phyloP scores from a whole-genome alignment of 2,888 invertebrate genomes.

The Neocrepidodera transversa region DNA sequence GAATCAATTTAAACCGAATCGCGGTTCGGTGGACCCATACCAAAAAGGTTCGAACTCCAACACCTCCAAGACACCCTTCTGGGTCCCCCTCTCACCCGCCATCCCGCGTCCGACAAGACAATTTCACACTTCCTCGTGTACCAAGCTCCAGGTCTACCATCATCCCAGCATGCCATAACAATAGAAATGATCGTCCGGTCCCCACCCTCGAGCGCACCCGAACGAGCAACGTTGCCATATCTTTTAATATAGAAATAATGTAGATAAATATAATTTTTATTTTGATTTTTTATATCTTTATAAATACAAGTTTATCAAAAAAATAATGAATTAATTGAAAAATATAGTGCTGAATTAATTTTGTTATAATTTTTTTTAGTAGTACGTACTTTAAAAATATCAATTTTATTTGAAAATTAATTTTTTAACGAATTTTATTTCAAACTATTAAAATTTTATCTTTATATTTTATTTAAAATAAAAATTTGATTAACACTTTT shows the following conservation, averaged over 20 bases:
- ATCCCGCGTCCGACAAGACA: constrained; percentile 10
- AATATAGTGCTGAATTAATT: too few relatives aligned
- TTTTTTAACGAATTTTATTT: too few relatives aligned
- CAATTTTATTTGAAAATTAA: too few relatives aligned
- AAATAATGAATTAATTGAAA: too few relatives aligned
- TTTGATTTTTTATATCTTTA: background rate
- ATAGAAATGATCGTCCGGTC: constrained; percentile 46
- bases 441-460: too few relatives aligned
- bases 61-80: constrained; percentile 7
- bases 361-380: too few relatives aligned
- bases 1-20: too few relatives aligned
- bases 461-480: too few relatives aligned
- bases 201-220: constrained; percentile 42
- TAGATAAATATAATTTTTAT: background rate
- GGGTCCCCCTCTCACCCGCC: background rate
- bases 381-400: too few relatives aligned
- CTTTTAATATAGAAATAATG: background rate
- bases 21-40: background rate
- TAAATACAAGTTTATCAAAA: too few relatives aligned
- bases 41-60: constrained; percentile 16
- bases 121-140: constrained; percentile 39
- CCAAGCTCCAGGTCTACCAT: constrained; percentile 26
- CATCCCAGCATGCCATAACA: constrained; percentile 46
- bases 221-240: constrained; percentile 12
- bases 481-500: too few relatives aligned